Evolutionary conservation across 2,888 invertebrate genomes (phyloP).

Genomic region (Altica lythri): DNA sequence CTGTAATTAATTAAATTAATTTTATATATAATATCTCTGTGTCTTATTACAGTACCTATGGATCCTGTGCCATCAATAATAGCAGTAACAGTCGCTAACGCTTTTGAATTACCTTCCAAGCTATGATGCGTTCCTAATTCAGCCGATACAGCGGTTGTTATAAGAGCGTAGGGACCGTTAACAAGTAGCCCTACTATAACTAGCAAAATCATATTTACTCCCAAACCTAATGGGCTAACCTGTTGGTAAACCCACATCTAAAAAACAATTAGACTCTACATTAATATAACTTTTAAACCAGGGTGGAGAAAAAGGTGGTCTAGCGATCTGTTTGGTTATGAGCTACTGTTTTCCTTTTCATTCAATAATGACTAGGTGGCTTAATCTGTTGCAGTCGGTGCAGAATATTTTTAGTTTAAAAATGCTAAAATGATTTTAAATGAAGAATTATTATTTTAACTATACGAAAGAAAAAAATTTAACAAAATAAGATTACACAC

Average conservation of each 20-base stretch:
- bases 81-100: conserved; percentile 95
- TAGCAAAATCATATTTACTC: conserved; percentile 69
- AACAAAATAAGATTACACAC: too few relatives aligned
- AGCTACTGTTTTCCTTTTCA: too few relatives aligned
- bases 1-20: conserved; percentile 55
- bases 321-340: too few relatives aligned
- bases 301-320: too few relatives aligned
- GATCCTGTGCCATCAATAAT: conserved; percentile 97
- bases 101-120: conserved; percentile 82
- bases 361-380: too few relatives aligned
- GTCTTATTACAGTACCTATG: conserved; percentile 64
- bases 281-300: not conserved
- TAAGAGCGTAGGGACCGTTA: conserved; percentile 95
- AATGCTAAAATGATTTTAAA: too few relatives aligned
- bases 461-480: too few relatives aligned
- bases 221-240: conserved; percentile 45
- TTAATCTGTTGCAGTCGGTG: too few relatives aligned
- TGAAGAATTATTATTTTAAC: too few relatives aligned
- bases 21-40: too few relatives aligned
- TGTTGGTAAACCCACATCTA: conserved; percentile 78
- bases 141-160: conserved; percentile 95
- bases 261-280: conserved; percentile 41
- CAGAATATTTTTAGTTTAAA: too few relatives aligned
- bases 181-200: conserved; percentile 80
- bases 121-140: conserved; percentile 87